Evolutionary conservation across 2,113 vertebrate genomes (phyloP).

Genomic region (Bucco capensis): DNA sequence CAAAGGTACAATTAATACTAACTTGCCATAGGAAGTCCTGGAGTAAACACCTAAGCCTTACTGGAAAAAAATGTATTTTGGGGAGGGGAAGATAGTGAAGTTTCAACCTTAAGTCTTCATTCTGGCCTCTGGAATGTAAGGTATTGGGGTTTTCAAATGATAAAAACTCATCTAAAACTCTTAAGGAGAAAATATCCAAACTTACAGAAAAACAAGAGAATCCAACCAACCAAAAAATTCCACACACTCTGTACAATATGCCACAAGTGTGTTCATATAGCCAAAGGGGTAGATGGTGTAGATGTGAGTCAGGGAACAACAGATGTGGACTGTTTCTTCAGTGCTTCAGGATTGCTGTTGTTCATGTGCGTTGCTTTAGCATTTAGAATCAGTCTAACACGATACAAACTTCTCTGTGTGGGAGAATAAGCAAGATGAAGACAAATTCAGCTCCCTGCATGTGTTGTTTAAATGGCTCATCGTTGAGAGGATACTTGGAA

Average conservation of each 20-base stretch:
- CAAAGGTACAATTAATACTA: background rate
- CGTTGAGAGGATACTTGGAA: conserved; percentile 15
- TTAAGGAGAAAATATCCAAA: background rate
- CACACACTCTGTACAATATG: background rate
- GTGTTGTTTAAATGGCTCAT: conserved; percentile 27
- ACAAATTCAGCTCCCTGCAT: conserved; percentile 21
- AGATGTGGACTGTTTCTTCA: background rate
- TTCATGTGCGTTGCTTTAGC: background rate
- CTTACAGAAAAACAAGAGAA: background rate
- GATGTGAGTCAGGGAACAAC: background rate
- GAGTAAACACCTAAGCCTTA: background rate
- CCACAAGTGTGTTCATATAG: background rate
- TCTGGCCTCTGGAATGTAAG: background rate
- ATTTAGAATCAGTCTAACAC: background rate
- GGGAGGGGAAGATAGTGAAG: background rate
- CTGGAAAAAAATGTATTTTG: background rate
- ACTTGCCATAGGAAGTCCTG: background rate
- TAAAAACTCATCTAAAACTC: background rate
- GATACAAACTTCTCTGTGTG: background rate
- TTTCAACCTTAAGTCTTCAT: background rate
- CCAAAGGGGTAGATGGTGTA: background rate
- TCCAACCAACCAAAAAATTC: background rate
- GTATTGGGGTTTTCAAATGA: background rate
- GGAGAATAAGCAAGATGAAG: conserved; percentile 30
- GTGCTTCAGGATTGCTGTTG: background rate